Percentiles rank a stretch among this genome's conserved stretches.
These are phyloP conservation scores for Heterodera filipjevi DNA, from an alignment of 2,888 invertebrate genomes.

Conservation along the genomic window DNA sequence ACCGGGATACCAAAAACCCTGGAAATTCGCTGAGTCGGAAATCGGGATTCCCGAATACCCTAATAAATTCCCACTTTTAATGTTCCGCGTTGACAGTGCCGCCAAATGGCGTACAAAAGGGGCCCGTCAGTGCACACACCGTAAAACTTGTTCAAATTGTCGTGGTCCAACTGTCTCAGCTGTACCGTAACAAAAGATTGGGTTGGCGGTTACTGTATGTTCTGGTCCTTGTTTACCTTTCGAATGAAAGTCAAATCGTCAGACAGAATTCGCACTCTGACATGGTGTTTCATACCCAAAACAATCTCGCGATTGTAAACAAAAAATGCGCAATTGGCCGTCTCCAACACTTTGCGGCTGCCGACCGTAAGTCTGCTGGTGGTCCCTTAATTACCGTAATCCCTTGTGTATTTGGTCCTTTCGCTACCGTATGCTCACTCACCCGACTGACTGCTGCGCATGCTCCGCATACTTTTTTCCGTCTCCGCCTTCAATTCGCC, in stretches of 20 bases:
- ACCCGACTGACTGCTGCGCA: slow-evolving; percentile 33
- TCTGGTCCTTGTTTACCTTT: slow-evolving; percentile 18
- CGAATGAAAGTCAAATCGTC: slow-evolving; percentile 30
- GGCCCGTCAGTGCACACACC: slow-evolving; percentile 58
- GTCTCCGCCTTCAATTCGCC: slow-evolving; percentile 18
- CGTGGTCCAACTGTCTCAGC: slow-evolving; percentile 57
- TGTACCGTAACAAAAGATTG: slow-evolving; percentile 31
- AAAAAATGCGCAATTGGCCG: slow-evolving; percentile 42
- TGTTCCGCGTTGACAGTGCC: slow-evolving; percentile 52
- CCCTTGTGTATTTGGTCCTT: background rate
- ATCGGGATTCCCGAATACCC: too few species aligned
- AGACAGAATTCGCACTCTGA: slow-evolving; percentile 34
- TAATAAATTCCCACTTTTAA: slow-evolving; percentile 32
- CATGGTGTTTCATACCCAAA: slow-evolving; percentile 41
- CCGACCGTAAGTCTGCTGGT: background rate
- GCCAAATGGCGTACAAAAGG: slow-evolving; percentile 54
- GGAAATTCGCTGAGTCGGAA: background rate
- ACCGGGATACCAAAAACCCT: too few species aligned
- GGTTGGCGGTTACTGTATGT: too few species aligned
- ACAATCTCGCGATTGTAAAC: slow-evolving; percentile 39
- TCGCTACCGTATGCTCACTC: background rate
- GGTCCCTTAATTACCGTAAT: too few species aligned
- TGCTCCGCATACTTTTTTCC: slow-evolving; percentile 41
- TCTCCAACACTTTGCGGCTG: slow-evolving; percentile 33
- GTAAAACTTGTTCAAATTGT: slow-evolving; percentile 58